Conservation (phyloP, 2,797 vertebrate genomes). For the Coendou prehensilis region DNA sequence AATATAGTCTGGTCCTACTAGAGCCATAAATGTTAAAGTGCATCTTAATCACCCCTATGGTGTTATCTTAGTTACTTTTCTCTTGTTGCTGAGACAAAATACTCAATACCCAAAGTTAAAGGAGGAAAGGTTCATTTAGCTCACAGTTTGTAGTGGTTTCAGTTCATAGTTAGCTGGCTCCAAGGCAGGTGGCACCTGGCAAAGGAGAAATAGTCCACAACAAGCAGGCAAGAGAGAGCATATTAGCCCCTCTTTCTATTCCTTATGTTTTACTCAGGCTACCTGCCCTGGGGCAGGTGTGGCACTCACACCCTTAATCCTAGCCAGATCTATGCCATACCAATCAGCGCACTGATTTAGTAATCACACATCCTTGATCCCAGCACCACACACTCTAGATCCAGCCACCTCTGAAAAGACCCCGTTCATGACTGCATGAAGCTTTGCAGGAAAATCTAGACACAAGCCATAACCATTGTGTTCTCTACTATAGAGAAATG, state of each 20-base stretch:
- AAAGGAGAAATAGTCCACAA: not conserved
- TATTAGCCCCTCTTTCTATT: not conserved
- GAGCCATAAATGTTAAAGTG: not conserved
- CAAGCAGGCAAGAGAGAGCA: not conserved
- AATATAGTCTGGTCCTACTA: not conserved
- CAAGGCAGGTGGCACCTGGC: not conserved
- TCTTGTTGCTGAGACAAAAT: not conserved
- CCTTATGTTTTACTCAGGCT: not conserved
- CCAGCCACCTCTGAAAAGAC: not conserved
- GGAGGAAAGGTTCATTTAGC: not conserved
- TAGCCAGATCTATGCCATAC: not conserved
- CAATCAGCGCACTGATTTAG: not conserved
- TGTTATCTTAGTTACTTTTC: not conserved
- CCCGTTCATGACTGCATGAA: not conserved
- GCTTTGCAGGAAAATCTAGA: not conserved
- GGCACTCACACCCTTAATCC: not conserved
- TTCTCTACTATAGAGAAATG: not conserved
- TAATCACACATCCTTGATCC: not conserved
- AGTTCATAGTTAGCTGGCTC: not conserved
- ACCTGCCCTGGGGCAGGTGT: not conserved
- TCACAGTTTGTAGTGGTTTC: not conserved
- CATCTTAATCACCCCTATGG: not conserved
- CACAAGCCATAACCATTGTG: not conserved
- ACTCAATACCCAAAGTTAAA: not conserved
- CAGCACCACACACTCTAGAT: not conserved